A percentile compares a stretch with the other conserved stretches of the same genome.
phyloP scores from a whole-genome alignment of 2,113 vertebrate genomes.

The Ameiurus melas region DNA sequence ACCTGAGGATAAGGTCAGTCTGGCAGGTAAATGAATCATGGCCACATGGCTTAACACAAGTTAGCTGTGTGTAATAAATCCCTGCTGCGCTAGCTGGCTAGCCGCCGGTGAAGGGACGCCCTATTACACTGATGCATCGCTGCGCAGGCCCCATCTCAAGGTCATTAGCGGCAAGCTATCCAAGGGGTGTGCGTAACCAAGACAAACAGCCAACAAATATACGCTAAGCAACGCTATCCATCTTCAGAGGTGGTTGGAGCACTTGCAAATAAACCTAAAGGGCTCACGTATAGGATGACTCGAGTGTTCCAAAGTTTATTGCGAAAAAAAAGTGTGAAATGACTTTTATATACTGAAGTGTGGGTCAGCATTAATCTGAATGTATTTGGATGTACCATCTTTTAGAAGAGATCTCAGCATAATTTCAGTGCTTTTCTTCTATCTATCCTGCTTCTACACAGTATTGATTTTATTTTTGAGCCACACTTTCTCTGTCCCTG shows the following conservation, averaged over 20 bases:
- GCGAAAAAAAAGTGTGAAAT: background rate
- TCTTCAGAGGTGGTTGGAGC: conserved; percentile 53
- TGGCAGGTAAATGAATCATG: conserved; percentile 71
- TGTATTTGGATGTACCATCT: background rate
- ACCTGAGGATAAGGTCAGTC: conserved; percentile 68
- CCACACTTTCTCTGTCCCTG: background rate
- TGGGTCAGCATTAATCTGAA: background rate
- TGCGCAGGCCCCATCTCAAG: conserved; percentile 53
- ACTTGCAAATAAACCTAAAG: conserved; percentile 59
- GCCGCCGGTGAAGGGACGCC: conserved; percentile 55
- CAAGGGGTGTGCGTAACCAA: conserved; percentile 57
- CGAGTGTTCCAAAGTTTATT: conserved; percentile 11
- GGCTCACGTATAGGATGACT: conserved; percentile 15
- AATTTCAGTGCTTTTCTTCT: background rate
- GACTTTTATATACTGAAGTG: background rate
- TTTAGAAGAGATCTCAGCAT: background rate
- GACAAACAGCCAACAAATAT: conserved; percentile 70
- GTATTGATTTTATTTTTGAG: background rate
- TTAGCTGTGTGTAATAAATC: conserved; percentile 67
- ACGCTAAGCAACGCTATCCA: conserved; percentile 64
- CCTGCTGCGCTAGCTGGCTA: conserved; percentile 52
- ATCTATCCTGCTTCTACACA: background rate
- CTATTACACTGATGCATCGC: conserved; percentile 49
- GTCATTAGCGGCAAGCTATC: conserved; percentile 62
- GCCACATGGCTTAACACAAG: conserved; percentile 57